These are phyloP conservation scores for Notodonta dromedarius DNA, from an alignment of 2,888 invertebrate genomes.

Conservation along the genomic window DNA sequence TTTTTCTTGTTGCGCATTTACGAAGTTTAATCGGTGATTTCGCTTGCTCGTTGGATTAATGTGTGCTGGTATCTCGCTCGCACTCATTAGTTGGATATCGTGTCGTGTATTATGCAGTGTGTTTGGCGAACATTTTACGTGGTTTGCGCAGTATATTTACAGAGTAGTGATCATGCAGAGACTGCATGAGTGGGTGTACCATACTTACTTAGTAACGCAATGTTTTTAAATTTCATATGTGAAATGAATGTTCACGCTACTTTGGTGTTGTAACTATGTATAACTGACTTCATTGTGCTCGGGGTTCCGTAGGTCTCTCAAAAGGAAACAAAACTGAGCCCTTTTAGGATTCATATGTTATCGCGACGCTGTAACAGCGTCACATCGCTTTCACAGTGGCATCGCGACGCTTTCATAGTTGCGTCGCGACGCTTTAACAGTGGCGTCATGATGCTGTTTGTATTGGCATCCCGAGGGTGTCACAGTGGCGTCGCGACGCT, in stretches of 20 bases:
- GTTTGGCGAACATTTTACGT: slow-evolving; percentile 76
- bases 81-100: slow-evolving; percentile 70
- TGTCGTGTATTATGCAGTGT: slow-evolving; percentile 73
- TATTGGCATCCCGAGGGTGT: too few relatives aligned
- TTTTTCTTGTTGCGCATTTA: slow-evolving; percentile 65
- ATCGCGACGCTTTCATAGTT: background rate
- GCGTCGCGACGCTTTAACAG: background rate
- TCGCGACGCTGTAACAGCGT: background rate
- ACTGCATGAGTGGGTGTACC: slow-evolving; percentile 9
- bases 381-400: background rate
- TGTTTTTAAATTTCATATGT: too few relatives aligned
- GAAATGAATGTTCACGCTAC: too few relatives aligned
- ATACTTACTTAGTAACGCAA: too few relatives aligned
- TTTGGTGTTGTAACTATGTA: too few relatives aligned
- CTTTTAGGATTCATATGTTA: too few relatives aligned
- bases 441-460: too few relatives aligned
- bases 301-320: too few relatives aligned
- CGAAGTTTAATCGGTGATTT: slow-evolving; percentile 37
- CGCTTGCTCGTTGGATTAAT: slow-evolving; percentile 18
- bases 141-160: slow-evolving; percentile 65
- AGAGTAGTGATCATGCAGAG: slow-evolving; percentile 60
- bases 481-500: too few relatives aligned
- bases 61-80: slow-evolving; percentile 45
- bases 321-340: too few relatives aligned
- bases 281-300: too few relatives aligned